Evolutionary conservation across 2,113 vertebrate genomes (phyloP), one percentile per base, ranked within the genome.

Genomic region (Pteruthius melanotis): DNA sequence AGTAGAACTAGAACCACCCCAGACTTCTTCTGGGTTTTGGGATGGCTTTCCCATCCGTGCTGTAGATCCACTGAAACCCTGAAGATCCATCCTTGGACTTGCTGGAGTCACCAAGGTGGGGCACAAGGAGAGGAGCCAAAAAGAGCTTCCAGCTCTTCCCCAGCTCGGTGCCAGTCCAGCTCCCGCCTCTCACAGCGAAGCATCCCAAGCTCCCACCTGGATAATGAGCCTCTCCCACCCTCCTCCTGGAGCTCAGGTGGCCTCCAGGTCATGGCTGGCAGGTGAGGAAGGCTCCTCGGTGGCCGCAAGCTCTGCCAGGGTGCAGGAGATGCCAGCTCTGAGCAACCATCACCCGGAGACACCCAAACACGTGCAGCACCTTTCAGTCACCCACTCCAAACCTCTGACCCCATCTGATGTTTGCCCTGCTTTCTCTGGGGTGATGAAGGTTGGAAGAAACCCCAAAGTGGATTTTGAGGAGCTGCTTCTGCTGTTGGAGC

Each of bases 101-200:
- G 44, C 57, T 71, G 54, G 42, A 60, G 52, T 30, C 42, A 35
- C 4, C 16, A 9, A 50, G 30, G 60, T 0, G 22, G 54, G 53
- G 64, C 57, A 28, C 0, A 2, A 1, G 2, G 17, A 85, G 33
- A 59, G 26, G 23, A 85, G 33, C 11, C 7, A 4, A 42, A 13
- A 13, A 26, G 9, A 44, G 45, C 54, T 80, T 15, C 57, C 89
- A 66, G 83, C 68, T 44, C 15, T 14, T 42, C 30, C n/a, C 4
- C 7, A 79, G 66, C 42, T 42, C 19, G 4, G 49, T 8, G 33
- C 83, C 3, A 0, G 12, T 13, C 53, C 65, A 42, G 54, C 49
- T 76, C 52, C 66, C 0, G 0, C 15, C 57, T 53, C 17, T 27
- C 1, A 1, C 47, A 42, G 59, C 0, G 0, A 69, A 82, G n/a